These are phyloP conservation scores for Babylonia areolata DNA, from an alignment of 1,140 invertebrate genomes.

Conservation along the genomic window DNA sequence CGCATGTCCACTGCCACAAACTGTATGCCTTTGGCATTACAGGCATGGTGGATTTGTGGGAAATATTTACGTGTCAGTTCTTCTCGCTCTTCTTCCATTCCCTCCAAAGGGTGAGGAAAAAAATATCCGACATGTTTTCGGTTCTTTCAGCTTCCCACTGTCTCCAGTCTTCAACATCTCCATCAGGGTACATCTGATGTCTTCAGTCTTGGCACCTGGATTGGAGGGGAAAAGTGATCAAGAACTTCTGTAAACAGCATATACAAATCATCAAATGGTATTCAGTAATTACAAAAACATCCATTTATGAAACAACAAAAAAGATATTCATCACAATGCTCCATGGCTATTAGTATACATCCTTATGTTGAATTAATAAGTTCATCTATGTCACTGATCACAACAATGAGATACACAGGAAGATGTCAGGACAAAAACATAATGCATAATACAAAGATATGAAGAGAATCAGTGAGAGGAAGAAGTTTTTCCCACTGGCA, in stretches of 20 bases:
- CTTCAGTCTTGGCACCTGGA: neutral
- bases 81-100: constrained; percentile 72
- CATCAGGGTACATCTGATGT: neutral
- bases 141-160: constrained; percentile 56
- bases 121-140: constrained; percentile 66
- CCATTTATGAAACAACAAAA: too few species aligned
- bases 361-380: too few species aligned
- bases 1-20: constrained; percentile 73
- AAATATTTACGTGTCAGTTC: constrained; percentile 68
- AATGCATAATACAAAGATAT: too few species aligned
- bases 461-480: too few species aligned
- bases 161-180: neutral
- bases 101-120: constrained; percentile 73
- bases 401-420: too few species aligned
- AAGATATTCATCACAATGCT: too few species aligned
- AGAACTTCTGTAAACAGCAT: neutral
- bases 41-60: constrained; percentile 67
- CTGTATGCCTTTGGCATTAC: constrained; percentile 65
- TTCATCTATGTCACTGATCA: too few species aligned
- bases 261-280: neutral
- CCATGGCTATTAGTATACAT: too few species aligned
- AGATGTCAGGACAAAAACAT: too few species aligned
- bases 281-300: neutral
- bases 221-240: neutral
- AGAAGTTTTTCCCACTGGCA: too few species aligned